These are phyloP conservation scores for Chionomys nivalis DNA, from an alignment of 2,113 vertebrate genomes.

Conservation along the genomic window DNA sequence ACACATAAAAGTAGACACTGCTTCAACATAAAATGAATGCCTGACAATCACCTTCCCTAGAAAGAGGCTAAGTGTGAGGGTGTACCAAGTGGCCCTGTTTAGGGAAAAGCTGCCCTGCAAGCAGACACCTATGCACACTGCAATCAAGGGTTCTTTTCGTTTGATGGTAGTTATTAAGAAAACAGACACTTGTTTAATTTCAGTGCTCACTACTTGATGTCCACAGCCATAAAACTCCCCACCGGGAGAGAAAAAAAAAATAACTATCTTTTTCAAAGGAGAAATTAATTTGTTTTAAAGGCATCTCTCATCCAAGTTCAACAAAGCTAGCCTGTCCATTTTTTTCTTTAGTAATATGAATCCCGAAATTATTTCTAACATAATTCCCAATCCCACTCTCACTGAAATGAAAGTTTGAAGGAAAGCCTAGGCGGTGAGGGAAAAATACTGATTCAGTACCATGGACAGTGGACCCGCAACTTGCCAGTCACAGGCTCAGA, in stretches of 20 bases:
- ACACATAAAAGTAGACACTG: not conserved
- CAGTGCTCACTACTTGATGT: constrained; percentile 2
- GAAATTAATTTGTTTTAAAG: constrained; percentile 30
- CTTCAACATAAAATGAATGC: not conserved
- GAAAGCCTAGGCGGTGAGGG: not conserved
- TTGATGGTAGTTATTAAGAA: constrained; percentile 29
- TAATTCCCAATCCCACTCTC: constrained; percentile 18
- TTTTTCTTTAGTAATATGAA: constrained; percentile 18
- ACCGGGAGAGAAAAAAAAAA: not conserved
- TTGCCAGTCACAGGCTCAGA: accelerated
- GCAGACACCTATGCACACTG: not conserved
- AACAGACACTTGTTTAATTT: not conserved
- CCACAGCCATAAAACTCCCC: constrained; percentile 41
- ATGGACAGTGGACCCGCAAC: constrained; percentile 39
- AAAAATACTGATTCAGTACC: constrained; percentile 28
- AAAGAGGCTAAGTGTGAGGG: not conserved
- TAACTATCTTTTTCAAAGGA: not conserved
- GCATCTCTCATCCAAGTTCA: not conserved
- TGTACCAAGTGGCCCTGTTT: not conserved
- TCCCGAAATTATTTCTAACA: constrained; percentile 4
- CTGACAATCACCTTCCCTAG: not conserved
- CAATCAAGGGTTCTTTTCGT: constrained; percentile 14
- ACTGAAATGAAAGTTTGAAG: not conserved
- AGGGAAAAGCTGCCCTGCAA: not conserved
- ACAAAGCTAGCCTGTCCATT: not conserved